Conservation (phyloP, 2,888 invertebrate genomes). For the Luffia ferchaultella region DNA sequence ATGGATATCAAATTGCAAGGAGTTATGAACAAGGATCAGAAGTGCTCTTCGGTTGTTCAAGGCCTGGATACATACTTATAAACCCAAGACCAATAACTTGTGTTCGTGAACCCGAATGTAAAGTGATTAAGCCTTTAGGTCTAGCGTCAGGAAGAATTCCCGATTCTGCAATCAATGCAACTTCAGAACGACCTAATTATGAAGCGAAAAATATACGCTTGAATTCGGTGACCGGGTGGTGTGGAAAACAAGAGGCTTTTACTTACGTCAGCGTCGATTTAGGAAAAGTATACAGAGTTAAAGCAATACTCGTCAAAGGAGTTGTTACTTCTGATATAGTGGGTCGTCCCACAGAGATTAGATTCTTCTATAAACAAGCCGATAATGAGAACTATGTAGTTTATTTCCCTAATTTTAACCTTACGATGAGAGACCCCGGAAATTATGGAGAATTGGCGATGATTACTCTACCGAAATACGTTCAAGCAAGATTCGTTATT, state of each 20-base stretch:
- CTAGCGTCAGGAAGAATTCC: constrained; percentile 92
- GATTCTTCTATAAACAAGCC: constrained; percentile 96
- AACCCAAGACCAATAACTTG: constrained; percentile 91
- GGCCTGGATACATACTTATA: constrained; percentile 92
- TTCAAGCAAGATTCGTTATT: constrained; percentile 93
- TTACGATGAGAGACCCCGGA: constrained; percentile 95
- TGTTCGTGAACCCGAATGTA: constrained; percentile 92
- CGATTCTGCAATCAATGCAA: constrained; percentile 94
- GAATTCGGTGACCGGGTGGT: constrained; percentile 95
- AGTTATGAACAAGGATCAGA: constrained; percentile 91
- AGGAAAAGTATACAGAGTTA: constrained; percentile 90
- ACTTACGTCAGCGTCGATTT: constrained; percentile 96
- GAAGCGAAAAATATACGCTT: constrained; percentile 89
- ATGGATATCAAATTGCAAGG: constrained; percentile 85
- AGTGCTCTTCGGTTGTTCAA: constrained; percentile 87
- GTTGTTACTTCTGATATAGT: constrained; percentile 95
- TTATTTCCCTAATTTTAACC: constrained; percentile 95
- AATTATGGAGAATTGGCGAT: constrained; percentile 95
- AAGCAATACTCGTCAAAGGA: constrained; percentile 92
- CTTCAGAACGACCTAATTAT: constrained; percentile 91
- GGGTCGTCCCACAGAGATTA: constrained; percentile 93
- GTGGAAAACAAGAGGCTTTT: constrained; percentile 96
- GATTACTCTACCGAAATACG: constrained; percentile 93
- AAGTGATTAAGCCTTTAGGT: constrained; percentile 90
- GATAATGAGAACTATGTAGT: constrained; percentile 95